These are phyloP conservation scores for Himalopsyche kuldschensis DNA, from an alignment of 2,888 invertebrate genomes.

Conservation along the genomic window DNA sequence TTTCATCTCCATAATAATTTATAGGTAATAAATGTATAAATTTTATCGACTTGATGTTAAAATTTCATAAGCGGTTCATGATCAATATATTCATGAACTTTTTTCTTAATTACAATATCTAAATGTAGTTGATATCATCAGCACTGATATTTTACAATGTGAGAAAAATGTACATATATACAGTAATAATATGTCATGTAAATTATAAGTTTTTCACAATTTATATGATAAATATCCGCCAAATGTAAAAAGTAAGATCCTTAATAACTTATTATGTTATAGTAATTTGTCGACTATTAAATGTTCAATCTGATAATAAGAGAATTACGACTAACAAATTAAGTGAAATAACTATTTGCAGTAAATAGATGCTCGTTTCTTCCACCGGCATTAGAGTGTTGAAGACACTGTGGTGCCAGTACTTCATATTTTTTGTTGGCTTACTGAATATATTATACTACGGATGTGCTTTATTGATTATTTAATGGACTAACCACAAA, in stretches of 20 bases:
- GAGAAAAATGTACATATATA: constrained; percentile 5
- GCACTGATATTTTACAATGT: constrained; percentile 8
- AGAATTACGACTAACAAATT: not conserved
- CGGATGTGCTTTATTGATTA: not conserved
- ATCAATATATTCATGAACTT: not conserved
- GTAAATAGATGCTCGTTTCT: too few relatives aligned
- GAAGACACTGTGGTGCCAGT: too few relatives aligned
- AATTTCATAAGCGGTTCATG: not conserved
- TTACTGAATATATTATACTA: too few relatives aligned
- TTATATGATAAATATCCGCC: constrained; percentile 7
- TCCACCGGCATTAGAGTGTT: too few relatives aligned
- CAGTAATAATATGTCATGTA: not conserved
- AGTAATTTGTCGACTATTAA: not conserved
- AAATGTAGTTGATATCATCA: not conserved
- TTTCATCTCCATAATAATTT: not conserved
- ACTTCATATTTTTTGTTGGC: too few relatives aligned
- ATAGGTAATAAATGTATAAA: not conserved
- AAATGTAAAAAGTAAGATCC: constrained; percentile 3
- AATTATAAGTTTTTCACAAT: constrained; percentile 13
- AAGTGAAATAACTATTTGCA: too few relatives aligned
- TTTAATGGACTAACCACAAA: not conserved
- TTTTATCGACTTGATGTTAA: not conserved
- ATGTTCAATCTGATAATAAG: not conserved
- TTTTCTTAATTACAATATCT: not conserved
- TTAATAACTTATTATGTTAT: not conserved